Base-by-base conservation (phyloP, 2,113 vertebrate species). In the Hoplias malabaricus region DNA sequence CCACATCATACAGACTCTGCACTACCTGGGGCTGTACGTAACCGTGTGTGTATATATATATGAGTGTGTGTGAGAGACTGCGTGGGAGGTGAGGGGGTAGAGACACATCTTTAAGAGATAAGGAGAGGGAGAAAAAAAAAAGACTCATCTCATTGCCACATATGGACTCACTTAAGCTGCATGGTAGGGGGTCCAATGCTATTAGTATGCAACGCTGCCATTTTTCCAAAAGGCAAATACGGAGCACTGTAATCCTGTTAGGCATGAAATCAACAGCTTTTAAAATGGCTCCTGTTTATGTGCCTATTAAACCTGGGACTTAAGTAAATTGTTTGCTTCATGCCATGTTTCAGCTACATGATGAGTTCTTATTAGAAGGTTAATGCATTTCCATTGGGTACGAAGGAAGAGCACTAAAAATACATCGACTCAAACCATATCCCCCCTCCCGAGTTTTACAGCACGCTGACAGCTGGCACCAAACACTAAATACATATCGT, bases 201-300 rank as follows among this genome's bases (percentile, higher is more conserved):
- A 81, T 86, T 85, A 84, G 82, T 81, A 74, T 25, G 57, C 78
- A 84, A 68, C 4, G 59, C 71, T 73, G 77, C 62, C 56, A 69
- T 42, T 69, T 68, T 63, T 82, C 75, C 74, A 86, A 84, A 86
- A 85, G 72, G 77, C 82, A 54, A 65, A 89, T n/a, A 84, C 65
- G 62, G 71, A 84, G 80, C 40, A 71, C 77, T 86, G 81, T 91
- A 90, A 90, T 90, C 89, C 85, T 84, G 82, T 91, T 91, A 91
- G 78, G 84, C 53, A 76, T 90, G 86, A 89, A 91, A 92, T 87
- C 74, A 72, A 82, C 82, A 76, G 80, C 83, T 80, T 87, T 88
- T 86, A 79, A 86, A 86, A 81, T 61, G 79, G 38, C 77, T 87
- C 79, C 79, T 87, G 82, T 87, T 88, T 85, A 84, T 83, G 80